Percentiles rank a stretch among this genome's conserved stretches.
phyloP scores from a whole-genome alignment of 2,888 invertebrate species.

The Tryphoninae sp. region DNA sequence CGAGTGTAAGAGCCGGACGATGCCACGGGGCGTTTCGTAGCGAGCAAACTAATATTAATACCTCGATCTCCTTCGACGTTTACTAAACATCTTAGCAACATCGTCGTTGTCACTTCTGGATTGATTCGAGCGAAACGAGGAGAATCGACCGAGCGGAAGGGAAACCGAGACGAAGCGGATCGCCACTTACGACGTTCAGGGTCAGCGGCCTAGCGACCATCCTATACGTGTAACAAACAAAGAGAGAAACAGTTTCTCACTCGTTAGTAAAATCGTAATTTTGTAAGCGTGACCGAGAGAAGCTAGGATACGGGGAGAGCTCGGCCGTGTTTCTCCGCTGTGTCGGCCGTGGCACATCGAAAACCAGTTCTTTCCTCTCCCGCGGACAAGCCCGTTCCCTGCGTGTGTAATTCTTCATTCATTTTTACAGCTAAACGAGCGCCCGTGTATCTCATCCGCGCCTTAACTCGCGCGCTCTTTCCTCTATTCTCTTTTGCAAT shows the following conservation, averaged over 20 bases:
- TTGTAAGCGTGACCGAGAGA: conserved; percentile 44
- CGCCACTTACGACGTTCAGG: conserved; percentile 43
- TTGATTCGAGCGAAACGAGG: conserved; percentile 23
- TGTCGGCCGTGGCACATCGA: conserved; percentile 65
- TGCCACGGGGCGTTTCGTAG: not conserved
- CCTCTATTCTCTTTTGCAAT: conserved; percentile 29
- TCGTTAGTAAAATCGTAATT: conserved; percentile 60
- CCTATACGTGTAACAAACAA: not conserved
- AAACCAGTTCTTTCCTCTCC: conserved; percentile 70
- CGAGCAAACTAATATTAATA: not conserved
- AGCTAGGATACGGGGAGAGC: conserved; percentile 53
- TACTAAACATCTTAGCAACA: not conserved
- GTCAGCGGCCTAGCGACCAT: conserved; percentile 47
- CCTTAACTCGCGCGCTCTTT: conserved; percentile 21
- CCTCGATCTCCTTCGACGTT: conserved; percentile 35
- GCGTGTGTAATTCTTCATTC: conserved; percentile 68
- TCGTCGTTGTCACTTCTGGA: conserved; percentile 29
- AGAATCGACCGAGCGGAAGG: conserved; percentile 44
- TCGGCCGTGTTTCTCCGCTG: conserved; percentile 61
- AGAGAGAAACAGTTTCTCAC: not conserved
- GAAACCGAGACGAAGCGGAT: conserved; percentile 40
- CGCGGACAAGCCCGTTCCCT: conserved; percentile 65
- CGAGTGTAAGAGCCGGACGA: too few species aligned
- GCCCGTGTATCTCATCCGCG: conserved; percentile 19
- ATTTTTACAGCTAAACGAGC: conserved; percentile 64